Evolutionary conservation across 2,888 invertebrate genomes (phyloP), one percentile per base, ranked within the genome.

Genomic region (Drosophila formosana): DNA sequence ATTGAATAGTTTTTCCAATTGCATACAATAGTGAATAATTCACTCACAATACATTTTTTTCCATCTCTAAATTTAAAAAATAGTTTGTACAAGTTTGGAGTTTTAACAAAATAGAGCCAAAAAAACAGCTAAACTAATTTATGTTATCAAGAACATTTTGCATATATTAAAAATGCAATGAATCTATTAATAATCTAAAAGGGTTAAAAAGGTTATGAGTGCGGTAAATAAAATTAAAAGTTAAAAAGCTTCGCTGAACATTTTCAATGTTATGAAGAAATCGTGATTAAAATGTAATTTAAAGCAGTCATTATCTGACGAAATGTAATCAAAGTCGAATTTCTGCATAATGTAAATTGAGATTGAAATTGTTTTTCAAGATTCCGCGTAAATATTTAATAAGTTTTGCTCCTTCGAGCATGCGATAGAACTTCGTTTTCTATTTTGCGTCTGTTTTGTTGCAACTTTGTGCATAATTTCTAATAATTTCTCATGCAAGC

Each of bases 391-490:
- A 57, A 57, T 72, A 77, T 67, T 64, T 77, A 64, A 72, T 68
- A 61, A 39, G 60, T 50, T 63, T 63, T 8, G 37, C 3, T 34
- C 56, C 18, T 37, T 60, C 25, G 30, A 28, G 30, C 50, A 37
- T n/a, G 23, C 47, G 61, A 37, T 41, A 55, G 53, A 46, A 32
- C 37, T 62, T 67, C 34, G 30, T 32, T 47, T 28, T 41, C 39
- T 18, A 41, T 41, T 52, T 64, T 49, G n/a, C 41, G 56, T 73
- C 46, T 45, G 50, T 56, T 73, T 43, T 45, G 50, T 43, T 57
- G 68, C 56, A 77, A 77, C 73, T 75, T 75, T 75, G 23, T 55
- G 68, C 69, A 75, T 75, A 65, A 75, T 65, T 75, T 73, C 64
- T 73, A 68, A 75, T 62, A 78, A 78, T 78, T 75, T 56, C 50